Conservation (phyloP, 2,113 vertebrate genomes). For the Lipophrys pholis region DNA sequence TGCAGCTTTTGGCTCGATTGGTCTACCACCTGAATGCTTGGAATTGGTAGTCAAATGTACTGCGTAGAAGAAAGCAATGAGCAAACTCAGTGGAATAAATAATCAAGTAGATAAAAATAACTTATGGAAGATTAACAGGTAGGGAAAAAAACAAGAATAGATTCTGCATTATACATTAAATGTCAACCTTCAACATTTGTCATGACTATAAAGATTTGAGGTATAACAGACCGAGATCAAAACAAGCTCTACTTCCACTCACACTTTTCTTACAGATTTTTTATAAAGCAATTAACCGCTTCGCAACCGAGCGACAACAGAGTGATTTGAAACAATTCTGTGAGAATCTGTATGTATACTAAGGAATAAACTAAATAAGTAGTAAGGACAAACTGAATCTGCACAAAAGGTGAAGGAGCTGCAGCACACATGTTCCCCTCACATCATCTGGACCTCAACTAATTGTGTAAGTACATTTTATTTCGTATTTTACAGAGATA, state of each 20-base stretch:
- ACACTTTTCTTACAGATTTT: too few species aligned
- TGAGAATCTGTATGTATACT: too few species aligned
- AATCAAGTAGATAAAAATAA: conserved; percentile 4
- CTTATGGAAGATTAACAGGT: conserved; percentile 7
- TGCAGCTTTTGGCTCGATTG: conserved; percentile 21
- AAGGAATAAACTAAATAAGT: too few species aligned
- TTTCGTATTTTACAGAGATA: too few species aligned
- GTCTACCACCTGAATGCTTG: conserved; percentile 7
- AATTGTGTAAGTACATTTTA: conserved; percentile 4
- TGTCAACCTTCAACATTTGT: conserved; percentile 68
- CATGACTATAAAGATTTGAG: conserved; percentile 52
- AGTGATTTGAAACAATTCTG: too few species aligned
- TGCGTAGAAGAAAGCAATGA: conserved; percentile 19
- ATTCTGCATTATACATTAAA: conserved; percentile 18
- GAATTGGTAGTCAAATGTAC: conserved; percentile 22
- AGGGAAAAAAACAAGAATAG: conserved; percentile 1
- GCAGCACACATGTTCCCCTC: too few species aligned
- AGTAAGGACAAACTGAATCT: too few species aligned
- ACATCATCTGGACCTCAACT: conserved; percentile 2
- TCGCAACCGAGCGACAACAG: too few species aligned
- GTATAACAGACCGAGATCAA: conserved; percentile 32
- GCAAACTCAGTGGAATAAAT: conserved; percentile 49
- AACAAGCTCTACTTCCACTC: conserved; percentile 16
- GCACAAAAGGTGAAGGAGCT: too few species aligned
- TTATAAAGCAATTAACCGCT: too few species aligned